Evolutionary conservation across 1,140 invertebrate species (phyloP), one percentile per base, ranked within the genome.

Genomic region (Popillia japonica): DNA sequence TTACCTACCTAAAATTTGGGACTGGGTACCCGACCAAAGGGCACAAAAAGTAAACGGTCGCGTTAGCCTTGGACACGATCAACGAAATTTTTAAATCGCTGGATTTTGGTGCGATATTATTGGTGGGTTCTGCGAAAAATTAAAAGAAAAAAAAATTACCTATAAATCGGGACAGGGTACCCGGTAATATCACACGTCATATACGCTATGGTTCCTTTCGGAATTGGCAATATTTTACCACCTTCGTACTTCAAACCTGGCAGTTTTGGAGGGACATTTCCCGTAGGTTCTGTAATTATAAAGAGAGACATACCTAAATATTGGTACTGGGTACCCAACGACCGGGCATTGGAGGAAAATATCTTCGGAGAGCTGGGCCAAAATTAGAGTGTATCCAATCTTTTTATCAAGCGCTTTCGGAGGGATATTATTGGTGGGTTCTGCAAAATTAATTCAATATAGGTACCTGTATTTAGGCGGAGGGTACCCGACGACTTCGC

Each of bases 371-470:
- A 75, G 20, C 2, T 14, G 42, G n/a, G 77, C 79, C 9, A 79
- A 76, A 23, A 85, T 73, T 40, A 85, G 76, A 55, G 83, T 84
- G 72, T 81, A 83, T 41, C 84, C 81, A 79, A 85, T 78, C 81
- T 85, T 84, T 44, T 83, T 78, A 59, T 85, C 83, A 14, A 85
- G 59, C 6, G 81, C 79, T 85, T 89, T 88, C 83, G 91, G 91
- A 80, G 89, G 85, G 77, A 92, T 90, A 86, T 92, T 92, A 88
- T 91, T 90, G 44, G 90, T 92, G 41, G 91, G 92, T 86, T 92
- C 91, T 92, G 90, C 81, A 90, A 91, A 77, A 82, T 73, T 17
- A n/a, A 55, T n/a, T 17, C 17, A 14, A 55, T 17, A 14, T 3
- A 14, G 14, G 0, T 84, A 91, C 91, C 90, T 91, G 85, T 88